Evolutionary conservation across 2,888 invertebrate genomes (phyloP), one percentile per base, ranked within the genome.

Genomic region (Chrysina gloriosa): DNA sequence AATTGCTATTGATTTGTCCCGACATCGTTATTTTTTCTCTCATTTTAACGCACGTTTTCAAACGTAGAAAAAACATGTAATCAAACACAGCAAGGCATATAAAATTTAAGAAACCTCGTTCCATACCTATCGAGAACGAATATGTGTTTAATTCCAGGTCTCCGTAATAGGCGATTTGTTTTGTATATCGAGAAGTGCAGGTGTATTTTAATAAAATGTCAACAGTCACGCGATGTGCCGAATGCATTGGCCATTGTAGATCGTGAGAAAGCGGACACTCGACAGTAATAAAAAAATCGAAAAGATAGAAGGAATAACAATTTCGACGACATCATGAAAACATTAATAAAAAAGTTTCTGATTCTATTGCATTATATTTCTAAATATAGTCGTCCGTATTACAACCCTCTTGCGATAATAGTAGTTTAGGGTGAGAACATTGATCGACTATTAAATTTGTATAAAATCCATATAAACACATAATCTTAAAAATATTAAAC

Each of bases 91-190:
- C 9, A 19, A 52, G 27, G 14, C 29, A 52, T 52, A 52, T 27
- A 52, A 52, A 52, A 52, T 52, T 52, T 29, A 52, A 16, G 52
- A 27, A 42, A 42, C 21, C 58, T 27, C 25, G 27, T 19, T 42
- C 42, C 27, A 42, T 9, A 14, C 58, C 52, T 11, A 14, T 19
- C 52, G 14, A 52, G 16, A 23, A 39, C 39, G 42, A 58, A 58
- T 58, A 56, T 65, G 65, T 54, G 65, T 58, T 56, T 69, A 69
- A 69, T 69, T 69, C 65, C 34, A 61, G 69, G 69, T 65, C 56
- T 48, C 63, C 61, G 65, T 69, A 69, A 69, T 65, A 69, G 69
- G 39, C 69, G 69, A 69, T 69, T 69, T 69, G 69, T 69, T 58
- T 58, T 58, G 58, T 58, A 23, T 39, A 42, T 58, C 31, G 25